A percentile compares a stretch with the other conserved stretches of the same genome.
Evolutionary conservation across 2,113 vertebrate genomes (phyloP).

Genomic region (Saccopteryx leptura): DNA sequence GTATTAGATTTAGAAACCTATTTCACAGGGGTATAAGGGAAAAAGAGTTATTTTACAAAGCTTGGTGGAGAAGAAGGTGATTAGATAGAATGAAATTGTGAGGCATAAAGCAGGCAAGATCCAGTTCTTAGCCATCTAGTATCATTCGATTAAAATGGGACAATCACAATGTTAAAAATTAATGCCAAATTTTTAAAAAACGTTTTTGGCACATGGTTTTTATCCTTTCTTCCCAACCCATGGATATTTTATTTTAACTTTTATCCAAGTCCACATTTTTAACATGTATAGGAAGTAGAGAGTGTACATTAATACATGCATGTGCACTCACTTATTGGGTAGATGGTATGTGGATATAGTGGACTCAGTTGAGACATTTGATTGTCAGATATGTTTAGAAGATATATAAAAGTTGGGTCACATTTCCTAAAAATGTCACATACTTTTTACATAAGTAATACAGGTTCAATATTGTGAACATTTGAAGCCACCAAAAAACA

Average conservation of each 20-base stretch:
- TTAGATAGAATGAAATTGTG: neutral
- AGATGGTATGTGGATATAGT: neutral
- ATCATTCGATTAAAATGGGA: conserved; percentile 34
- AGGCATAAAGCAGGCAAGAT: neutral
- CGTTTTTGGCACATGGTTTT: neutral
- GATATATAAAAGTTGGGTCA: neutral
- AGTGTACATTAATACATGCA: neutral
- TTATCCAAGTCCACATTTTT: neutral
- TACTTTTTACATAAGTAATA: neutral
- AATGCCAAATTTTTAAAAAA: conserved; percentile 1
- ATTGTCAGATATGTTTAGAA: conserved; percentile 16
- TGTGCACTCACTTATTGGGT: neutral
- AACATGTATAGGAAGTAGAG: neutral
- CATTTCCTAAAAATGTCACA: neutral
- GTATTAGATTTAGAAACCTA: conserved; percentile 33
- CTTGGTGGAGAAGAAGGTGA: neutral
- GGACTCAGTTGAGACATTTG: neutral
- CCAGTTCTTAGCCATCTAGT: neutral
- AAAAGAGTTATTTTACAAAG: neutral
- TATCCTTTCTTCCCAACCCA: neutral
- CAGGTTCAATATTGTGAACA: neutral
- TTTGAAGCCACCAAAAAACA: neutral
- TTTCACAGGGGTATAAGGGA: neutral
- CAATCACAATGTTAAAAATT: neutral
- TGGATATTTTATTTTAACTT: conserved; percentile 36